Evolutionary conservation across 2,797 vertebrate species (phyloP), one percentile per base, ranked within the genome.

Genomic region (Melanotaenia boesemani): DNA sequence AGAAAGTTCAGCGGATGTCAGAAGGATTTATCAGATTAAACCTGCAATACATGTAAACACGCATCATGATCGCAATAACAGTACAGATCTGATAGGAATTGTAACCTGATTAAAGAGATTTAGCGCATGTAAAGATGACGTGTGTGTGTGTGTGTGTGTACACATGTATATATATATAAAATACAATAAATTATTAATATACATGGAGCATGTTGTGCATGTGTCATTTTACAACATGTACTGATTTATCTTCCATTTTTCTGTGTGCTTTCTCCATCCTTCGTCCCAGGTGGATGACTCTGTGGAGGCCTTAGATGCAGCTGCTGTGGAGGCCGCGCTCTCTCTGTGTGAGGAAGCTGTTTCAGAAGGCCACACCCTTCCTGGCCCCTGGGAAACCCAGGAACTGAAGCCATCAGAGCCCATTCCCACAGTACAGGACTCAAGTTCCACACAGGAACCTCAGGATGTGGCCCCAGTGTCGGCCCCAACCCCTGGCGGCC

Each of bases 281-380:
- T 12, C 56, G 0, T 57, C 11, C 46, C 88, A 99, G 98, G 97
- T 97, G 46, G 98, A 98, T 0, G 97, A 98, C 86, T 96, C 97
- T 26, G 97, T 97, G 65, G 98, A 99, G 86, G 97, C 95, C 57
- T 89, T 99, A 90, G 98, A 99, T 74, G 97, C 97, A 10, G 98
- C 97, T 16, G 97, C 97, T 4, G 98, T 99, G 66, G 98, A 99
- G 92, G 98, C 97, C 6, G 98, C 98, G 24, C 93, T 99, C 2
- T 99, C 97, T 50, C 96, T 99, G 48, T 99, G 97, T 0, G 98
- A 99, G 90, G 98, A 99, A 75, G 96, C 96, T 0, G 96, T 91
- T 6, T 92, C 97, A 68, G 97, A 96, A 32, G 95, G 96, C 55
- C 98, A 98, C 92, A 92, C 96, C 2, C 94, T 99, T 22, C 95